Conservation (phyloP, 2,113 vertebrate genomes). For the Datnioides undecimradiatus region DNA sequence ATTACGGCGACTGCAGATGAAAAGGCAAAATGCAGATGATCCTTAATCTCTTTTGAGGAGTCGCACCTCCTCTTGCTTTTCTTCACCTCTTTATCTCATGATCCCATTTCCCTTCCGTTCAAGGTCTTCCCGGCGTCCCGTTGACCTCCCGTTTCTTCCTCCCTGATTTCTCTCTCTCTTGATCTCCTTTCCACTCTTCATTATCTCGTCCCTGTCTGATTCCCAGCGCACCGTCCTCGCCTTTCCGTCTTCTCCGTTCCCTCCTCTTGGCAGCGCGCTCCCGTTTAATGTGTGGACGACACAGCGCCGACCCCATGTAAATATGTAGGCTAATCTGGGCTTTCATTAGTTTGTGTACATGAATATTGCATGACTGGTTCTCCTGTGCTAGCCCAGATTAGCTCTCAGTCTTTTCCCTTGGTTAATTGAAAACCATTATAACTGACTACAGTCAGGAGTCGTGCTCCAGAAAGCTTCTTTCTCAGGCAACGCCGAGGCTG, state of each 20-base stretch:
- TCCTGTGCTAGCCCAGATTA: conserved; percentile 70
- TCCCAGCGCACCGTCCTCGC: not conserved
- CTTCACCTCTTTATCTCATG: conserved; percentile 72
- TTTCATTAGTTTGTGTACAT: conserved; percentile 81
- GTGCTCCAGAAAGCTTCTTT: conserved; percentile 58
- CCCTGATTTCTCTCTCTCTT: conserved; percentile 49
- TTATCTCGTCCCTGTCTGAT: conserved; percentile 50
- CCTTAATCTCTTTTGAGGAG: conserved; percentile 80
- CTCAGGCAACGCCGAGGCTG: conserved; percentile 25
- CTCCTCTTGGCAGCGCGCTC: not conserved
- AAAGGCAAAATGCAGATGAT: conserved; percentile 81
- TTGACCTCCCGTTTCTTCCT: conserved; percentile 65
- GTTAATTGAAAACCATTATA: conserved; percentile 81
- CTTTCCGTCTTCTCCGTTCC: conserved; percentile 7
- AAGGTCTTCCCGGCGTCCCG: conserved; percentile 66
- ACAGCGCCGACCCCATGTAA: conserved; percentile 60
- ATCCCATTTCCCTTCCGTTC: conserved; percentile 74
- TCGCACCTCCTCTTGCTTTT: conserved; percentile 65
- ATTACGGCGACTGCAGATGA: conserved; percentile 68
- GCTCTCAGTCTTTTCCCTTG: conserved; percentile 59
- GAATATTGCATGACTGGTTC: conserved; percentile 77
- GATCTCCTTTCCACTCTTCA: conserved; percentile 42
- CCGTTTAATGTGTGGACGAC: conserved; percentile 58
- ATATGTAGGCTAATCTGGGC: conserved; percentile 79
- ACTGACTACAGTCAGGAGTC: conserved; percentile 65